Conservation (phyloP, 2,888 invertebrate species). For the Drosophila pegasa region DNA sequence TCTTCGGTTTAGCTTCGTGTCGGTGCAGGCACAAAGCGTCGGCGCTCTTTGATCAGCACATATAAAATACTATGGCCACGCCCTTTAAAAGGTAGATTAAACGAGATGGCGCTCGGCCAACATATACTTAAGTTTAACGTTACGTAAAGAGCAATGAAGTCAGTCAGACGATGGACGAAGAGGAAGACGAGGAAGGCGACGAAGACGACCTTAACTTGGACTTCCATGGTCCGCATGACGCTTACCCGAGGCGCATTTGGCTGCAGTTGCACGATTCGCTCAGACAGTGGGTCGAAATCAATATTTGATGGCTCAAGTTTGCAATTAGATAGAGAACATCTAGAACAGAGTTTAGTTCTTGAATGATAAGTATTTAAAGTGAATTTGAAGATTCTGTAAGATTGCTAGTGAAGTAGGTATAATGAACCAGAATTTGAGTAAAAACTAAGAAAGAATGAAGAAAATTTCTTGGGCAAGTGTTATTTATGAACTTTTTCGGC, state of each 20-base stretch:
- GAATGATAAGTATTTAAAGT: too few relatives aligned
- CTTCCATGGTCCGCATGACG: constrained; percentile 54
- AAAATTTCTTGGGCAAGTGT: too few relatives aligned
- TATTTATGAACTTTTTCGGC: too few relatives aligned
- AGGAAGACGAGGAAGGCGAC: constrained; percentile 41
- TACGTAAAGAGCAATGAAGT: constrained; percentile 81
- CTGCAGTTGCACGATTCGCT: constrained; percentile 55
- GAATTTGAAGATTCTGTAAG: too few relatives aligned
- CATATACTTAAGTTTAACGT: constrained; percentile 80
- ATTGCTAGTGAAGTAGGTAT: too few relatives aligned
- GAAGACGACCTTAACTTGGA: constrained; percentile 33
- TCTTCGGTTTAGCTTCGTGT: constrained; percentile 40
- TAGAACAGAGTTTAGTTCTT: too few relatives aligned
- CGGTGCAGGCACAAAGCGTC: constrained; percentile 83
- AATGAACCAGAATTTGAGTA: too few relatives aligned
- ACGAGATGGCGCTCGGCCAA: constrained; percentile 85
- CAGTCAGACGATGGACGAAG: constrained; percentile 62
- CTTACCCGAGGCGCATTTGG: constrained; percentile 65
- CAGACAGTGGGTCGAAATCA: constrained; percentile 58
- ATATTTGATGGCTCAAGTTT: constrained; percentile 5
- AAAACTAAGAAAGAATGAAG: too few relatives aligned
- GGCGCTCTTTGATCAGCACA: constrained; percentile 84
- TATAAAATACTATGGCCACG: constrained; percentile 85
- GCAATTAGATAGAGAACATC: neutral
- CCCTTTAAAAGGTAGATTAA: constrained; percentile 85